Evolutionary conservation across 2,888 invertebrate species (phyloP).

Genomic region (Ormyrus labotus): DNA sequence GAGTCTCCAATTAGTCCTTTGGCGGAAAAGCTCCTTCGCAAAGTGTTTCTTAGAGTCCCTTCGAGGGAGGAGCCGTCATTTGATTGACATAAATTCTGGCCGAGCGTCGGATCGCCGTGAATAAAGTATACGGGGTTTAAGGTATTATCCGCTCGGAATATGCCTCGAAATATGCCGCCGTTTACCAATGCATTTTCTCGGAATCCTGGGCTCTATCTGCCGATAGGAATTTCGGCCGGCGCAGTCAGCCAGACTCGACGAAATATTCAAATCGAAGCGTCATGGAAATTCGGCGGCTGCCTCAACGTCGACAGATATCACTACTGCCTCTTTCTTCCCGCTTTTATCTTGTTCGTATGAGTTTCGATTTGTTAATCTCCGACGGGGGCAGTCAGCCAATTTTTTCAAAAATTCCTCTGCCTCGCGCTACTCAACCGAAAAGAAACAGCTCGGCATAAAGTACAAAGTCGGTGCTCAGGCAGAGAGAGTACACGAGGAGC

Average conservation of each 20-base stretch:
- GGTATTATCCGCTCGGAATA: constrained; percentile 39
- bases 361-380: constrained; percentile 33
- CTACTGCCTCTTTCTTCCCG: constrained; percentile 15
- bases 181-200: constrained; percentile 37
- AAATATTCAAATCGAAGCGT: constrained; percentile 23
- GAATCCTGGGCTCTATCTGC: constrained; percentile 16
- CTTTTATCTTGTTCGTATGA: constrained; percentile 10
- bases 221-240: constrained; percentile 28
- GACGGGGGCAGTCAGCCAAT: background rate
- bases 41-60: constrained; percentile 6
- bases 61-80: background rate
- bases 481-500: background rate
- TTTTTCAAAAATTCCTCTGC: too few species aligned
- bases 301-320: constrained; percentile 37
- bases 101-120: constrained; percentile 22
- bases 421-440: too few species aligned
- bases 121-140: constrained; percentile 39
- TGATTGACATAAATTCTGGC: constrained; percentile 34
- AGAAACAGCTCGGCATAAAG: too few species aligned
- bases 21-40: background rate
- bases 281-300: constrained; percentile 29
- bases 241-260: background rate
- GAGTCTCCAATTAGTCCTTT: too few species aligned
- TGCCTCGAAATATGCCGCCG: constrained; percentile 24
- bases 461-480: too few species aligned